Evolutionary conservation across 2,797 vertebrate species (phyloP).

Genomic region (Pangasius djambal): DNA sequence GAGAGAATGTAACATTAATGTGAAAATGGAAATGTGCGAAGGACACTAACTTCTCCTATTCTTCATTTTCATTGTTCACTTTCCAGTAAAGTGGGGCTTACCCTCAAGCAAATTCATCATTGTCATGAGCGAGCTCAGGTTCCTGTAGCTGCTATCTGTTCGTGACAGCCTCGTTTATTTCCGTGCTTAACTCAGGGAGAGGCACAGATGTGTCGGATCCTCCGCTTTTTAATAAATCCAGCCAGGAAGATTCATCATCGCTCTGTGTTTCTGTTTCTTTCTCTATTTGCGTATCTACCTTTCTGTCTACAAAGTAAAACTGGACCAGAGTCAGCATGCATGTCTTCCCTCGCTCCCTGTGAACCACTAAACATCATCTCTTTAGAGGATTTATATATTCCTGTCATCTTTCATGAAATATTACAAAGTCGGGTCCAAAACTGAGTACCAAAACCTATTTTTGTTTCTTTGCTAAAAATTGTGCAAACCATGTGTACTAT

Average conservation of each 20-base stretch:
- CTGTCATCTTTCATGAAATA: background rate
- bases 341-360: background rate
- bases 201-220: background rate
- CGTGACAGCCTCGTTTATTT: slow-evolving; percentile 26
- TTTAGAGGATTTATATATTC: background rate
- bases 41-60: slow-evolving; percentile 40
- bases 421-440: background rate
- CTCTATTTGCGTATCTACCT: background rate
- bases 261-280: background rate
- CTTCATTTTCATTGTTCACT: slow-evolving; percentile 44
- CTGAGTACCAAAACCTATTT: background rate
- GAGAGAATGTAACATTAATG: slow-evolving; percentile 40
- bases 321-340: background rate
- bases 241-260: background rate
- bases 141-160: slow-evolving; percentile 9
- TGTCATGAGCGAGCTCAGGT: background rate
- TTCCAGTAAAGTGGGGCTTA: slow-evolving; percentile 44
- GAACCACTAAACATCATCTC: background rate
- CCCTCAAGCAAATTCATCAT: slow-evolving; percentile 42
- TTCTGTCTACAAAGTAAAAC: background rate
- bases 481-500: background rate
- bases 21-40: slow-evolving; percentile 14
- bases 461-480: background rate
- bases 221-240: background rate
- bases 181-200: background rate